phyloP scores from a whole-genome alignment of 92 coral and sea anemone genomes.

The Zoanthus solanderi region DNA sequence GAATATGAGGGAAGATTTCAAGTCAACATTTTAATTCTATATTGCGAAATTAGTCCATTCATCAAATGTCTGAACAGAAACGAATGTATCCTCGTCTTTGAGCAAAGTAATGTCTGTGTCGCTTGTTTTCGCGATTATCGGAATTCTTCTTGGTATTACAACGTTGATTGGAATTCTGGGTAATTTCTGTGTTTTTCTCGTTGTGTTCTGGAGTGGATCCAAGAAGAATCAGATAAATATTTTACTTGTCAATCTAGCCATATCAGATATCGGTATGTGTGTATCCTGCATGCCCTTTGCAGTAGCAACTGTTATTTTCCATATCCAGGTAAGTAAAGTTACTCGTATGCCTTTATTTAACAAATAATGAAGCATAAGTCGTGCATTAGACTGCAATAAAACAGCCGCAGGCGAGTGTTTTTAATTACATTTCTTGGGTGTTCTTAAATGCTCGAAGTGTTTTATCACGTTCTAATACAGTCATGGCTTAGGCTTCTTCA shows the following conservation, averaged over 20 bases:
- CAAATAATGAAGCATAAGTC: background rate
- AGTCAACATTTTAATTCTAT: background rate
- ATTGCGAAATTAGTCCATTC: too few relatives aligned
- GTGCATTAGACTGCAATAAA: too few relatives aligned
- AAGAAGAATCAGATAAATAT: slow-evolving; percentile 85
- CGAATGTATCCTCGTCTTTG: background rate
- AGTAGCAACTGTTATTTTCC: slow-evolving; percentile 88
- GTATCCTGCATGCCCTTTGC: slow-evolving; percentile 99
- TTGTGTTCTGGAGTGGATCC: slow-evolving; percentile 93
- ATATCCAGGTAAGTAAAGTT: slow-evolving; percentile 38
- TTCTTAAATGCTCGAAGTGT: too few relatives aligned
- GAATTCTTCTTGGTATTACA: slow-evolving; percentile 86
- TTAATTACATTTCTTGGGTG: too few relatives aligned
- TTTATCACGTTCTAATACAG: too few relatives aligned
- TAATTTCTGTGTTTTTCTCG: slow-evolving; percentile 88
- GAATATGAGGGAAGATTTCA: background rate
- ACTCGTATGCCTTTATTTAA: background rate
- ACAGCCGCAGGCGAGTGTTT: too few relatives aligned
- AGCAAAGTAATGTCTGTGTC: slow-evolving; percentile 64
- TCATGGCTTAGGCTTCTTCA: too few relatives aligned
- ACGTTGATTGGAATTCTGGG: slow-evolving; percentile 91
- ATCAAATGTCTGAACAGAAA: background rate
- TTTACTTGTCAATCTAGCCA: slow-evolving; percentile 85
- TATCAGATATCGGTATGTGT: slow-evolving; percentile 97
- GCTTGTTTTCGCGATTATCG: slow-evolving; percentile 72